Evolutionary conservation across 2,888 invertebrate genomes (phyloP).

Genomic region (Epistrophe eligans): DNA sequence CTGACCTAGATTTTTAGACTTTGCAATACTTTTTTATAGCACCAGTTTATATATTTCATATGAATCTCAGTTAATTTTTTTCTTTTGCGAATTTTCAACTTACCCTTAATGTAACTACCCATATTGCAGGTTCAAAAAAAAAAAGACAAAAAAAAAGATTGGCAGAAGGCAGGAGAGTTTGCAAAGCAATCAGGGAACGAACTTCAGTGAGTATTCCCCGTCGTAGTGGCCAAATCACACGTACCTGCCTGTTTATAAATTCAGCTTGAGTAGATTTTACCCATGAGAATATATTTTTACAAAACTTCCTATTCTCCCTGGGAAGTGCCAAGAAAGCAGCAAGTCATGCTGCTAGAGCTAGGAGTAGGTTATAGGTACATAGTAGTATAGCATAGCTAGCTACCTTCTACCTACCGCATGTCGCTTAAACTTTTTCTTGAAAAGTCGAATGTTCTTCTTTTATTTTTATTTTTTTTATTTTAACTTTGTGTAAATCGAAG

Average conservation of each 20-base stretch:
- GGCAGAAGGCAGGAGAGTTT: conserved; percentile 58
- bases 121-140: conserved; percentile 7
- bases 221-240: conserved; percentile 73
- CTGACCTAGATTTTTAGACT: too few relatives aligned
- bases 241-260: conserved; percentile 73
- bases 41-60: too few relatives aligned
- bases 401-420: conserved; percentile 13
- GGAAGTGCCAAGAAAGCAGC: conserved; percentile 6
- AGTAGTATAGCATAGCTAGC: background rate
- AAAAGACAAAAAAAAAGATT: background rate
- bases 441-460: conserved; percentile 24
- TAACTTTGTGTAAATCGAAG: conserved; percentile 46
- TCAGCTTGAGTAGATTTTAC: conserved; percentile 71
- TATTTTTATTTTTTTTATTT: conserved; percentile 7
- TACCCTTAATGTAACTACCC: conserved; percentile 1
- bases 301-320: conserved; percentile 27
- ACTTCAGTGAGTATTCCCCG: conserved; percentile 49
- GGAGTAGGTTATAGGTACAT: background rate
- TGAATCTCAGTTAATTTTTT: background rate
- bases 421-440: conserved; percentile 44
- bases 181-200: conserved; percentile 68
- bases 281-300: conserved; percentile 54
- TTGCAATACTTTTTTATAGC: too few relatives aligned
- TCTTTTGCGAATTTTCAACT: background rate
- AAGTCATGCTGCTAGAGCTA: conserved; percentile 16